These are phyloP conservation scores for Myotis daubentonii DNA, from an alignment of 2,797 vertebrate genomes.

Conservation along the genomic window DNA sequence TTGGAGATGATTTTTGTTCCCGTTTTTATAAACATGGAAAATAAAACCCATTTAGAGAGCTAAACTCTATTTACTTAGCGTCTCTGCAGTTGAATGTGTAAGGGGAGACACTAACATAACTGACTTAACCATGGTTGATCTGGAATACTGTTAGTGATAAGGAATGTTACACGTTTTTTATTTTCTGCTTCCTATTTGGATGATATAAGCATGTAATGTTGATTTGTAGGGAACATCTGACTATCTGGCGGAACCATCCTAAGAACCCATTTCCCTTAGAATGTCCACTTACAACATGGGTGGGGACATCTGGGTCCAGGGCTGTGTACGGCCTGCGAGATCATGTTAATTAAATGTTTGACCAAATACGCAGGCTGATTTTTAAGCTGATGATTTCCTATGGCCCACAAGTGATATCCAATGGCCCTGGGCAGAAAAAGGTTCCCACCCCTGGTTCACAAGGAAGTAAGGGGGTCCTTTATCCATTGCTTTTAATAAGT, in stretches of 20 bases:
- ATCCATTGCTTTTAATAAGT: neutral
- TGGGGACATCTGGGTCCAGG: too few relatives aligned
- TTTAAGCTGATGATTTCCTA: too few relatives aligned
- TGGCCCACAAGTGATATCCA: too few relatives aligned
- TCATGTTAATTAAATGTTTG: too few relatives aligned
- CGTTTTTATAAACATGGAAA: constrained; percentile 27
- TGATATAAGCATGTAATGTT: neutral
- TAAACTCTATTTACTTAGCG: neutral
- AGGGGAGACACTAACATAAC: neutral
- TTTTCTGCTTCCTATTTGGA: neutral
- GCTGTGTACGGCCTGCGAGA: too few relatives aligned
- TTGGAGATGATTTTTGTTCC: neutral
- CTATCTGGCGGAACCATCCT: neutral
- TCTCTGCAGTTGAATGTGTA: neutral
- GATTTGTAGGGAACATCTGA: neutral
- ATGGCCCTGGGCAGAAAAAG: too few relatives aligned
- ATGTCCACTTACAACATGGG: neutral
- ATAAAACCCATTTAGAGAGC: neutral
- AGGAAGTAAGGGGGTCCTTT: neutral
- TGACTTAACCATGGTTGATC: neutral
- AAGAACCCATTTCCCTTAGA: neutral
- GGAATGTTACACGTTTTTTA: neutral
- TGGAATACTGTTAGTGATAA: neutral
- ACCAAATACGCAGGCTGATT: too few relatives aligned
- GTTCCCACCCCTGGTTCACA: neutral